Evolutionary conservation across 2,888 invertebrate species (phyloP), one percentile per base, ranked within the genome.

Genomic region (Xestia ashworthii): DNA sequence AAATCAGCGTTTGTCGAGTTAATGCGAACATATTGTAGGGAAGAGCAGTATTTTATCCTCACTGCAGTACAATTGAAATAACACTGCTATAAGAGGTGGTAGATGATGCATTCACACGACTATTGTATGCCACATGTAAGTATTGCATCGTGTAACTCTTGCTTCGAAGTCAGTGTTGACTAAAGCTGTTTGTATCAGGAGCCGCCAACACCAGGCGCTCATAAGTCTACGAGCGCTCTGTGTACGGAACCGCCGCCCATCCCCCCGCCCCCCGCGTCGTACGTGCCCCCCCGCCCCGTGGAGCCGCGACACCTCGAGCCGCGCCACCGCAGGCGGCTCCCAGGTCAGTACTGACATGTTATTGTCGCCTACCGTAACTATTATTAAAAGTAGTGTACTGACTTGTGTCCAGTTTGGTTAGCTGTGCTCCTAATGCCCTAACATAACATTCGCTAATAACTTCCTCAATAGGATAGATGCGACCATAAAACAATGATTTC

Each of bases 141-240:
- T 25, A 14, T 6, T 25, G n/a, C 44, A 25, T 25, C 44, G 12
- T 65, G 65, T n/a, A 32, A 32, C 55, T 74, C 44, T 5, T n/a
- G 0, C 16, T 25, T 70, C 44, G 25, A 44, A 58, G 14, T 11
- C 19, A n/a, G 11, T 6, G 4, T 44, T 82, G 55, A 82, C 16
- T 32, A 11, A 14, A 38, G 3, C 0, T 64, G 12, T 70, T 70
- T 64, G 41, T 66, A 38, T 3, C 74, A 90, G 89, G 89, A 88
- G 74, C 87, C 89, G 64, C 89, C 85, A 77, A 32, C 82, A 46
- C 71, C 89, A 60, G 90, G 87, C 71, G 90, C 93, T 67, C 95
- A 95, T 92, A 95, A 95, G 91, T 95, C 95, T 4, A 95, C 94
- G 44, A 94, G 95, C 0, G 94, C 95, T 41, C 95, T 44, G 83